phyloP scores from a whole-genome alignment of 2,113 vertebrate genomes.

The Epinephelus fuscoguttatus region DNA sequence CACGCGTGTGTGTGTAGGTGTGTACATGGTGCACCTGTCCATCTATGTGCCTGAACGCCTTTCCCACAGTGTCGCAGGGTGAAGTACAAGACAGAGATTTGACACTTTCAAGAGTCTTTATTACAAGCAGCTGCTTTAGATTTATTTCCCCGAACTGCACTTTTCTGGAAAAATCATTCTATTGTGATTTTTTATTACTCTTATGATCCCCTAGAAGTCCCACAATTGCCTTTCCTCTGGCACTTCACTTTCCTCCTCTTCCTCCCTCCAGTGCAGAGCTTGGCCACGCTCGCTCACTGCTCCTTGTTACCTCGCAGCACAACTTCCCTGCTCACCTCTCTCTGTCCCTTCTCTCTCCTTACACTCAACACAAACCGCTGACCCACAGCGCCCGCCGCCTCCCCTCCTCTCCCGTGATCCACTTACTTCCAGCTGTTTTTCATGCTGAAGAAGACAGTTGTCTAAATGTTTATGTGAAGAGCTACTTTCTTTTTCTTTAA shows the following conservation, averaged over 20 bases:
- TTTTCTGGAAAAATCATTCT: slow-evolving; percentile 80
- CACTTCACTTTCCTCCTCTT: slow-evolving; percentile 68
- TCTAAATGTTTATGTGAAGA: slow-evolving; percentile 87
- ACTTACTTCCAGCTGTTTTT: slow-evolving; percentile 86
- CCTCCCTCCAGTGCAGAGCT: slow-evolving; percentile 63
- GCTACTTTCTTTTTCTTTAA: slow-evolving; percentile 83
- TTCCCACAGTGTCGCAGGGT: slow-evolving; percentile 58
- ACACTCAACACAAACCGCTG: slow-evolving; percentile 73
- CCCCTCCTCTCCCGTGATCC: slow-evolving; percentile 69
- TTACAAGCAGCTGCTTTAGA: slow-evolving; percentile 80
- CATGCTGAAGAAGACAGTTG: slow-evolving; percentile 86
- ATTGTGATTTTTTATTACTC: slow-evolving; percentile 78
- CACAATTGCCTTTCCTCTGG: slow-evolving; percentile 64
- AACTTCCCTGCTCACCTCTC: slow-evolving; percentile 66
- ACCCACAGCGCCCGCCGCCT: slow-evolving; percentile 63
- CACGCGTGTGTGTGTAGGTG: background rate
- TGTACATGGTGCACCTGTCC: slow-evolving; percentile 69
- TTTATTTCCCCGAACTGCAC: slow-evolving; percentile 73
- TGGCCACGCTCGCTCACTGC: slow-evolving; percentile 55
- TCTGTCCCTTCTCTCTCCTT: slow-evolving; percentile 63
- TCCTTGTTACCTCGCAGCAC: slow-evolving; percentile 58
- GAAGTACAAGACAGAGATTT: slow-evolving; percentile 57
- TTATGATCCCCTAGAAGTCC: slow-evolving; percentile 69
- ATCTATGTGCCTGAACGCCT: slow-evolving; percentile 56
- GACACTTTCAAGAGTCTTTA: slow-evolving; percentile 75